A percentile compares a stretch with the other conserved stretches of the same genome.
These are phyloP conservation scores for Planococcus citri DNA, from an alignment of 1,140 invertebrate species.

Conservation along the genomic window DNA sequence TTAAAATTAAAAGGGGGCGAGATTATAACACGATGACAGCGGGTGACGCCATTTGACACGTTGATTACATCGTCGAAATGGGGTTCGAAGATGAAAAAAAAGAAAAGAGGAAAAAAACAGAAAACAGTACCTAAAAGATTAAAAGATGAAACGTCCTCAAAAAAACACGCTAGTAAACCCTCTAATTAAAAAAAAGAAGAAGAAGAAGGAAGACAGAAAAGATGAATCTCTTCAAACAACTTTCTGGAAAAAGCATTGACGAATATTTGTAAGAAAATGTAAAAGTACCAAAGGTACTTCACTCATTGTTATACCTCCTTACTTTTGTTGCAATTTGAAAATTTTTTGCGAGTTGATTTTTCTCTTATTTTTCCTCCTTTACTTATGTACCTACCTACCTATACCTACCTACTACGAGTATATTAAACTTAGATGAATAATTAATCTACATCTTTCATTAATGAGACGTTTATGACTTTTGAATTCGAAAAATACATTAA, in stretches of 20 bases:
- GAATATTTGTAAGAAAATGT: not conserved
- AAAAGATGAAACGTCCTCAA: not conserved
- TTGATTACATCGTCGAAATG: not conserved
- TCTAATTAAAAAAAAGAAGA: not conserved
- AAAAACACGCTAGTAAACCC: not conserved
- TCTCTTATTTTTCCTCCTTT: not conserved
- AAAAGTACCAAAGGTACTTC: not conserved
- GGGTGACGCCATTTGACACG: constrained; percentile 1
- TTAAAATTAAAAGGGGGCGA: not conserved
- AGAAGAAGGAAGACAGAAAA: too few relatives aligned
- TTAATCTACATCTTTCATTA: too few relatives aligned
- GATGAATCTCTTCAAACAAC: not conserved
- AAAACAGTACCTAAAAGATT: too few relatives aligned
- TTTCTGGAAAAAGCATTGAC: not conserved
- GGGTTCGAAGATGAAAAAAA: not conserved
- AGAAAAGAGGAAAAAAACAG: not conserved
- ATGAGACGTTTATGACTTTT: too few relatives aligned
- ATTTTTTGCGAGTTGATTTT: not conserved
- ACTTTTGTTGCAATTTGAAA: not conserved
- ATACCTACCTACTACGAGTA: too few relatives aligned
- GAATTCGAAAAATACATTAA: too few relatives aligned
- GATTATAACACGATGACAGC: not conserved
- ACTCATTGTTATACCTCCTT: not conserved
- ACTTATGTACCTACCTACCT: too few relatives aligned
- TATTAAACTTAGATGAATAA: too few relatives aligned